A percentile compares a stretch with the other conserved stretches of the same genome.
Conservation (phyloP, 2,113 vertebrate species). For the Periophthalmus modestus region DNA sequence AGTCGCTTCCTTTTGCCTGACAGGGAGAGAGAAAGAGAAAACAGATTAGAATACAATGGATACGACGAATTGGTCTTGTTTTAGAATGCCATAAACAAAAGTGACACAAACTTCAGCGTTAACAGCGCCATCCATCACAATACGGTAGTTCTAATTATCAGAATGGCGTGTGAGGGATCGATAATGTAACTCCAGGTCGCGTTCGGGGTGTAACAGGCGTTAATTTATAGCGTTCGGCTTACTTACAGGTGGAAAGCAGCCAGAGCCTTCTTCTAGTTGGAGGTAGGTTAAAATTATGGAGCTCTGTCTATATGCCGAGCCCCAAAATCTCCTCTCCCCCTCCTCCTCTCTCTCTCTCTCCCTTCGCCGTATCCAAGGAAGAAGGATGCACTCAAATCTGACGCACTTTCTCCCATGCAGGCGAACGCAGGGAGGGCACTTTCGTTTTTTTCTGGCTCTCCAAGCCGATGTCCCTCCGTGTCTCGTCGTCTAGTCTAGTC, state of each 20-base stretch:
- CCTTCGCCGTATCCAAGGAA: conserved; percentile 58
- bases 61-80: neutral
- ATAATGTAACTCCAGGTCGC: neutral
- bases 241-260: conserved; percentile 73
- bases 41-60: neutral
- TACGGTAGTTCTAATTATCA: neutral
- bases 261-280: conserved; percentile 46
- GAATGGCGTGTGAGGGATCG: neutral
- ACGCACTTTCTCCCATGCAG: conserved; percentile 62
- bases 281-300: conserved; percentile 66
- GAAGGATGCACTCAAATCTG: conserved; percentile 63
- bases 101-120: conserved; percentile 32
- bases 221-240: conserved; percentile 38
- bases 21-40: conserved; percentile 34
- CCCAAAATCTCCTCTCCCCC: neutral
- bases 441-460: conserved; percentile 70
- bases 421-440: conserved; percentile 51
- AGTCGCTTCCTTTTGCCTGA: conserved; percentile 62
- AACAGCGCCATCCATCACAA: neutral
- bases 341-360: conserved; percentile 35
- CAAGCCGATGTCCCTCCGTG: conserved; percentile 29
- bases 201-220: conserved; percentile 29
- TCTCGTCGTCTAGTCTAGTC: conserved; percentile 51
- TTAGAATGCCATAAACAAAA: neutral
- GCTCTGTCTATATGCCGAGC: conserved; percentile 48